A percentile compares a stretch with the other conserved stretches of the same genome.
Conservation (phyloP, 2,113 vertebrate species). For the Neogobius melanostomus region DNA sequence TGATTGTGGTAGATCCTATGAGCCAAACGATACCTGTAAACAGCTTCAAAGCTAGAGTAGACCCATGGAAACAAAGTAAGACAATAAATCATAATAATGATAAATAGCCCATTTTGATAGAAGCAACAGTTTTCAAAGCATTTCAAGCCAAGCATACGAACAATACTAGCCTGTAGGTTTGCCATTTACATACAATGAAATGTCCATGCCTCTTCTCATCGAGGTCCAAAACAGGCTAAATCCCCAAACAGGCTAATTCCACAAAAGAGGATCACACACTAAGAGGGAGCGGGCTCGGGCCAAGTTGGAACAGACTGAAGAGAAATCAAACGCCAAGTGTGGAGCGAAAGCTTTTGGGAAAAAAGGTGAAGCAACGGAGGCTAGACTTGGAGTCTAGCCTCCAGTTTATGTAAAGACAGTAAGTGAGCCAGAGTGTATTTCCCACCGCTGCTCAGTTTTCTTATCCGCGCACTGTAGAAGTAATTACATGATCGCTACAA, state of each 20-base stretch:
- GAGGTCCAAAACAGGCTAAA: background rate
- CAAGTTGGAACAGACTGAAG: background rate
- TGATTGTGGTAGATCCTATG: background rate
- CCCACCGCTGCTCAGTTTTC: background rate
- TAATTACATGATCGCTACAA: background rate
- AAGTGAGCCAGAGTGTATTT: no score
- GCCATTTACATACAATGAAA: constrained; percentile 8
- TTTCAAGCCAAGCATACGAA: background rate
- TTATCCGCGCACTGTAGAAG: background rate
- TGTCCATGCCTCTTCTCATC: background rate
- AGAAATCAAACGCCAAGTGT: background rate
- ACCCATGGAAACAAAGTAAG: background rate
- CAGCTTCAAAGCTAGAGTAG: background rate
- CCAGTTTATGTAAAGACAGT: no score
- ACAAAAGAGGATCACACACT: background rate
- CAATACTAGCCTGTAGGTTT: background rate
- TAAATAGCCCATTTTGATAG: no score
- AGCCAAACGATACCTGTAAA: background rate
- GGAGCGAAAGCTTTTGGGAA: background rate
- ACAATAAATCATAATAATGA: background rate
- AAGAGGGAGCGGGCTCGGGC: background rate
- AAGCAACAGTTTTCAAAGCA: constrained; percentile 1
- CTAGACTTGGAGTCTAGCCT: background rate
- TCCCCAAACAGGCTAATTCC: background rate
- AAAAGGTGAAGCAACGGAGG: background rate